Percentiles rank a stretch among this genome's conserved stretches.
Evolutionary conservation across 2,113 vertebrate species (phyloP).

Genomic region (Saguinus imperator): DNA sequence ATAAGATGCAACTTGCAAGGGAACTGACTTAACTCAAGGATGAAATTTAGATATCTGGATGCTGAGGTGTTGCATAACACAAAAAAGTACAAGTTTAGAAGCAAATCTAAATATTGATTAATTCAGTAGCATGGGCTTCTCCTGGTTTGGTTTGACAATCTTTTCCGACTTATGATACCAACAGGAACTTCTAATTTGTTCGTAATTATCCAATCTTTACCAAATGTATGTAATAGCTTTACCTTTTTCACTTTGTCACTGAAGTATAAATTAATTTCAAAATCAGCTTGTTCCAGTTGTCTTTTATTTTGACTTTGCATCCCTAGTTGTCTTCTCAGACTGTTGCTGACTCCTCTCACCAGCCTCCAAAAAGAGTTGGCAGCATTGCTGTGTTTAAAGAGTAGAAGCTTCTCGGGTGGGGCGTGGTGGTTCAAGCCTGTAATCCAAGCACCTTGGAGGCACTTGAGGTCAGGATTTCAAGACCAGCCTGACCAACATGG

Average conservation of each 20-base stretch:
- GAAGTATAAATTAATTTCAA: not conserved
- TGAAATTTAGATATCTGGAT: not conserved
- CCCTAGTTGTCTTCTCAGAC: not conserved
- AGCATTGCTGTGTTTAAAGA: not conserved
- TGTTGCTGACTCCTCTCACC: not conserved
- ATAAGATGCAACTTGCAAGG: not conserved
- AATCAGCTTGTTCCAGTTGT: not conserved
- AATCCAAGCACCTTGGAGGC: no score
- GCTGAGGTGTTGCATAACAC: not conserved
- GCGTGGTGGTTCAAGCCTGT: no score
- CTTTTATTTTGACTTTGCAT: not conserved
- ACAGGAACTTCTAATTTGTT: not conserved
- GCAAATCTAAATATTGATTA: not conserved
- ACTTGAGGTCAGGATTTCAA: no score
- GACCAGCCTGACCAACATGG: no score
- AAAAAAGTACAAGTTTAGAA: constrained; percentile 9
- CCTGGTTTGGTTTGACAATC: not conserved
- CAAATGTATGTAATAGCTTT: not conserved
- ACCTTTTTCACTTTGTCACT: not conserved
- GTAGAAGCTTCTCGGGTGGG: not conserved
- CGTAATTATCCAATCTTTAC: not conserved
- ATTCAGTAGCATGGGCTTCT: not conserved
- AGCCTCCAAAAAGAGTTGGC: not conserved
- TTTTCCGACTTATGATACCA: not conserved
- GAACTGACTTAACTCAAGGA: not conserved